Conservation (phyloP, 2,113 vertebrate genomes). For the Todiramphus saurophagus region DNA sequence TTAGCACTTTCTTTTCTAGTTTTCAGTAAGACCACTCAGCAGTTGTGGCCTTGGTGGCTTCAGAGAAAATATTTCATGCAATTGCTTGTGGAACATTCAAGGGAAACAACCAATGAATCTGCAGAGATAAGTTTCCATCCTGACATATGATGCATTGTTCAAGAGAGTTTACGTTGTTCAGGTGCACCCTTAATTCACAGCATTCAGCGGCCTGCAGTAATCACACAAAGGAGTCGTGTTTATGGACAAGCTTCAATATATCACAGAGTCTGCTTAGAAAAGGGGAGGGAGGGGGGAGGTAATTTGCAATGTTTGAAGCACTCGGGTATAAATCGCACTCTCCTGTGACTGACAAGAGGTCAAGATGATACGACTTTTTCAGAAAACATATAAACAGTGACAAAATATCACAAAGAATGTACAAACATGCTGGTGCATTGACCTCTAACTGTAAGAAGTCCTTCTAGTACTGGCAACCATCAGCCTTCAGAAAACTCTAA, state of each 20-base stretch:
- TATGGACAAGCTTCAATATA: not conserved
- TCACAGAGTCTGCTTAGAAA: not conserved
- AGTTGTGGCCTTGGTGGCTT: not conserved
- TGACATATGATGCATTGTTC: not conserved
- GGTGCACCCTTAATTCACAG: not conserved
- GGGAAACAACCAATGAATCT: not conserved
- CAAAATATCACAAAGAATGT: not conserved
- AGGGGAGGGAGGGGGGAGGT: not conserved
- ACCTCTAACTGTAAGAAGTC: not conserved
- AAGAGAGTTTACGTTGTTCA: not conserved
- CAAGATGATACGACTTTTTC: not conserved
- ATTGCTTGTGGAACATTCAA: not conserved
- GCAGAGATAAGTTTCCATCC: not conserved
- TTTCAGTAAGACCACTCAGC: not conserved
- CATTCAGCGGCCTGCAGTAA: not conserved
- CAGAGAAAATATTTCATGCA: not conserved
- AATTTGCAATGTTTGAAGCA: not conserved
- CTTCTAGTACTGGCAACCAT: not conserved
- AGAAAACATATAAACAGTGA: not conserved
- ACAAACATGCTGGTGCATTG: not conserved
- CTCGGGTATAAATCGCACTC: not conserved
- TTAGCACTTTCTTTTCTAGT: not conserved
- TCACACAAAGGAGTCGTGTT: not conserved
- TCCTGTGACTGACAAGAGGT: constrained; percentile 16
- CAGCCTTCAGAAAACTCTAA: constrained; percentile 3